Conservation (phyloP, 2,888 invertebrate genomes). For the Drosophila anomelani region DNA sequence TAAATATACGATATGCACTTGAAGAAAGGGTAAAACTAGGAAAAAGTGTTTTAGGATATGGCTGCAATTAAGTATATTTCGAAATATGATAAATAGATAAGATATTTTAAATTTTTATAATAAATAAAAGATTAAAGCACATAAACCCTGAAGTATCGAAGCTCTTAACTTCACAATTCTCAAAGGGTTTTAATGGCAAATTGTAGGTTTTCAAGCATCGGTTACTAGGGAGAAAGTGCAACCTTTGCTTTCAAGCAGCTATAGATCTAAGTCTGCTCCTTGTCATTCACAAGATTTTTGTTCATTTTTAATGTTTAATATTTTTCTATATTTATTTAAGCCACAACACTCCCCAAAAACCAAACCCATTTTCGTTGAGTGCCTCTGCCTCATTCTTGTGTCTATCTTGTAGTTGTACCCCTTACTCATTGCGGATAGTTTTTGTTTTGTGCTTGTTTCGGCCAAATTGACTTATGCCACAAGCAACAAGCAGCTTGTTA, state of each 20-base stretch:
- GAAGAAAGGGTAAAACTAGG: background rate
- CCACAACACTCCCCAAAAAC: background rate
- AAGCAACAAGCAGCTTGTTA: slow-evolving; percentile 46
- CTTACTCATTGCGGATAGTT: slow-evolving; percentile 12
- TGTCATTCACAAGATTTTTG: background rate
- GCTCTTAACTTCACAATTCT: background rate
- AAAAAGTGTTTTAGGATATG: background rate
- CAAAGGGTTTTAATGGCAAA: background rate
- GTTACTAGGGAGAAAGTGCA: background rate
- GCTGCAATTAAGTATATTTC: no score
- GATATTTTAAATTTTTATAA: no score
- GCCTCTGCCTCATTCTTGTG: background rate
- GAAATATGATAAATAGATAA: no score
- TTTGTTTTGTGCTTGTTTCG: slow-evolving; percentile 6
- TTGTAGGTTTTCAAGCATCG: background rate
- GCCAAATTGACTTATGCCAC: slow-evolving; percentile 39
- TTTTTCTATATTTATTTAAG: background rate
- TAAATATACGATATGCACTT: slow-evolving; percentile 1
- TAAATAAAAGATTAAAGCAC: no score
- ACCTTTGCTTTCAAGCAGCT: no score
- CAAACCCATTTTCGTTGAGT: slow-evolving; percentile 12
- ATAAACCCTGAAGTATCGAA: no score
- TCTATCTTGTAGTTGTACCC: background rate
- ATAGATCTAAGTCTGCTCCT: background rate
- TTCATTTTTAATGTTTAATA: background rate